Evolutionary conservation across 2,113 vertebrate species (phyloP).

Genomic region (Orientallactaga bullata): DNA sequence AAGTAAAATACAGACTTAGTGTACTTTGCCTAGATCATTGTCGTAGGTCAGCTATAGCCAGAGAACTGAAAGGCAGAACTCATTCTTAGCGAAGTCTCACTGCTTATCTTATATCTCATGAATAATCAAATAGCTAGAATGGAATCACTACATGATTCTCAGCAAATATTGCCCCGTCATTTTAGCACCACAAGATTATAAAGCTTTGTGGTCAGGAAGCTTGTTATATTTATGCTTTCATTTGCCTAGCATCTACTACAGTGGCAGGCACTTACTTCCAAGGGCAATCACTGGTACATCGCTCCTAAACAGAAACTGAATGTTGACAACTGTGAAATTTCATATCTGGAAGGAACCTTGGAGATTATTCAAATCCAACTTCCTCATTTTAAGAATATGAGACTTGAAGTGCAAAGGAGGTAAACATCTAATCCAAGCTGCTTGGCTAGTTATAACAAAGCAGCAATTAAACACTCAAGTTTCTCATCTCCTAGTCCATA

Average conservation of each 20-base stretch:
- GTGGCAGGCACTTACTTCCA: slow-evolving; percentile 47
- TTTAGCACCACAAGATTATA: slow-evolving; percentile 36
- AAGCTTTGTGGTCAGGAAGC: slow-evolving; percentile 10
- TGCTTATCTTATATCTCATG: background rate
- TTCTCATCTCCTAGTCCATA: background rate
- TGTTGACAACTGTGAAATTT: slow-evolving; percentile 2
- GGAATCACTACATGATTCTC: background rate
- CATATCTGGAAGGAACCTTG: slow-evolving; percentile 25
- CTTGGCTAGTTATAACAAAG: slow-evolving; percentile 22
- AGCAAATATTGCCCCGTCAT: slow-evolving; percentile 1
- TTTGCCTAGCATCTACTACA: background rate
- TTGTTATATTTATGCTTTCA: slow-evolving; percentile 30
- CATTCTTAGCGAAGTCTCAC: background rate
- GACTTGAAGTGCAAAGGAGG: slow-evolving; percentile 29
- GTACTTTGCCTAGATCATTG: background rate
- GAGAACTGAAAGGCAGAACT: background rate
- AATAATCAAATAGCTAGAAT: slow-evolving; percentile 39
- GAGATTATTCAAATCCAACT: background rate
- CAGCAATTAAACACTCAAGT: slow-evolving; percentile 12
- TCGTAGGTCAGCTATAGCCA: background rate
- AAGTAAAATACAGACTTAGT: slow-evolving; percentile 36
- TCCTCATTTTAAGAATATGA: slow-evolving; percentile 63
- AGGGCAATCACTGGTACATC: background rate
- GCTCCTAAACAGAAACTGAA: background rate
- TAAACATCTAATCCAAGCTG: slow-evolving; percentile 43